Evolutionary conservation across 1,140 invertebrate species (phyloP).

Genomic region (Carposina sasakii): DNA sequence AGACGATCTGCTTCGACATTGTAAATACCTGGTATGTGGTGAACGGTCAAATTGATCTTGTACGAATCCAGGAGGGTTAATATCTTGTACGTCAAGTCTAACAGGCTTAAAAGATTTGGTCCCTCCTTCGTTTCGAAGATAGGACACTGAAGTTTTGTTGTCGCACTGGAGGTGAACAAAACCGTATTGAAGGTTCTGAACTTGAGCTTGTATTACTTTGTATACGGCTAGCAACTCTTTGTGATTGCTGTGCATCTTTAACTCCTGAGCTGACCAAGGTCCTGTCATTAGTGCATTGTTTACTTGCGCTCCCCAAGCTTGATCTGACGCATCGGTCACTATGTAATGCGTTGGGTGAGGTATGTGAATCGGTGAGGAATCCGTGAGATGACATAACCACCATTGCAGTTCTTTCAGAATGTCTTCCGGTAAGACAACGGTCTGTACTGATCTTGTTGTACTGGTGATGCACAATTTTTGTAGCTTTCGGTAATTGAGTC

Average conservation of each 20-base stretch:
- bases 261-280: too few relatives aligned
- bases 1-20: constrained; percentile 24
- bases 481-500: too few relatives aligned
- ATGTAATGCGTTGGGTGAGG: too few relatives aligned
- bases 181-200: background rate
- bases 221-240: background rate
- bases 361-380: too few relatives aligned
- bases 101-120: background rate
- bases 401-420: too few relatives aligned
- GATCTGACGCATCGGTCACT: too few relatives aligned
- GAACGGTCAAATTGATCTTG: constrained; percentile 26
- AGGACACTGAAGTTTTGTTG: background rate
- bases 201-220: background rate
- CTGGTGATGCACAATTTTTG: too few relatives aligned
- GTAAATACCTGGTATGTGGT: constrained; percentile 25
- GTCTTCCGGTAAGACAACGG: too few relatives aligned
- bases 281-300: too few relatives aligned
- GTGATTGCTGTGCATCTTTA: background rate
- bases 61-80: background rate
- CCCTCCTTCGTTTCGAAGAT: background rate
- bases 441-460: too few relatives aligned
- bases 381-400: too few relatives aligned
- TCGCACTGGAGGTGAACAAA: background rate
- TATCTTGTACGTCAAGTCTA: background rate
- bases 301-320: too few relatives aligned